phyloP scores from a whole-genome alignment of 2,888 invertebrate genomes.

The Drosophila stalkeri region DNA sequence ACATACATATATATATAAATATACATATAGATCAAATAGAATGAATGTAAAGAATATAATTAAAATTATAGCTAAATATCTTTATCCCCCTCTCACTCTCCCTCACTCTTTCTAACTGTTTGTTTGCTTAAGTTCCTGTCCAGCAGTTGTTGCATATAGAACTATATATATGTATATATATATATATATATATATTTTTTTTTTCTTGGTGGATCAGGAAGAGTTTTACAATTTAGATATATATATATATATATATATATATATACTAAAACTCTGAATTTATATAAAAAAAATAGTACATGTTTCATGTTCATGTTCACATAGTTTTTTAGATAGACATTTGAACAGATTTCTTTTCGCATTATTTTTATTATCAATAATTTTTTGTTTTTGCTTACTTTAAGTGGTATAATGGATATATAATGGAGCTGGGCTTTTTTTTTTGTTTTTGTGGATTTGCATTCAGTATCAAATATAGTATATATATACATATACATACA shows the following conservation, averaged over 20 bases:
- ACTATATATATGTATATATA: constrained; percentile 12
- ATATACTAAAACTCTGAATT: constrained; percentile 12
- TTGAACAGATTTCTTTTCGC: constrained; percentile 8
- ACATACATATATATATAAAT: neutral
- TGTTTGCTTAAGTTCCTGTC: constrained; percentile 42
- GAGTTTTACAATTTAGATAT: constrained; percentile 33
- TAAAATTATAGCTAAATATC: neutral
- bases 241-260: neutral
- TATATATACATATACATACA: neutral
- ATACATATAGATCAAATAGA: constrained; percentile 16
- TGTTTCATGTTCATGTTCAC: neutral
- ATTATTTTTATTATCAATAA: neutral
- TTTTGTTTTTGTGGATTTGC: constrained; percentile 1
- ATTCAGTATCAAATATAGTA: constrained; percentile 6
- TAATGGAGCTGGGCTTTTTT: constrained; percentile 15
- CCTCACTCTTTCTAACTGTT: neutral
- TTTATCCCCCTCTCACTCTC: neutral
- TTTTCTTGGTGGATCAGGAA: constrained; percentile 42
- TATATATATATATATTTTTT: constrained; percentile 13
- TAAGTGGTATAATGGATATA: neutral
- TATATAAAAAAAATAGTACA: constrained; percentile 25
- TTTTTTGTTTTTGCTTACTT: neutral
- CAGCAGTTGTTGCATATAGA: constrained; percentile 37
- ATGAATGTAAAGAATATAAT: constrained; percentile 13
- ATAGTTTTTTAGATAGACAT: constrained; percentile 2